phyloP scores from a whole-genome alignment of 2,113 vertebrate species.

The Phasianus colchicus region DNA sequence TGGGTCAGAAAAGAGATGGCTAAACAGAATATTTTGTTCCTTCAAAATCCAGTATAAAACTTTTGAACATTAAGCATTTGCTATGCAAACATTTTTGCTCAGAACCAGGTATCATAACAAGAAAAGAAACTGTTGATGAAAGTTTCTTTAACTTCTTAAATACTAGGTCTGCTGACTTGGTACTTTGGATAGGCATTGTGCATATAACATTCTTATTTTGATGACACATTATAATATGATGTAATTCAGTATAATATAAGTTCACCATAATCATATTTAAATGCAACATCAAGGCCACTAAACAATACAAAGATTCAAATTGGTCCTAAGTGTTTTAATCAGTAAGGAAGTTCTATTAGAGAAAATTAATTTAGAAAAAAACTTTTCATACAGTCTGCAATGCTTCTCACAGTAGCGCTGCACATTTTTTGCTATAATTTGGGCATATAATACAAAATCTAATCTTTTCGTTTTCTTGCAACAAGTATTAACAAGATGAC shows the following conservation, averaged over 20 bases:
- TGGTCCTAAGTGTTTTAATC: background rate
- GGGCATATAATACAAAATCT: fast-evolving
- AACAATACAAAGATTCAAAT: background rate
- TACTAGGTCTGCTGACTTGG: background rate
- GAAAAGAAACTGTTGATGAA: background rate
- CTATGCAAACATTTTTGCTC: background rate
- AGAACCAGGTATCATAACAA: background rate
- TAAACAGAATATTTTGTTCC: background rate
- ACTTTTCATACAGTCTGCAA: background rate
- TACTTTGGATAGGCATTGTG: background rate
- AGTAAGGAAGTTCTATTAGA: background rate
- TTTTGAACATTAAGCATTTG: background rate
- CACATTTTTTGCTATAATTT: too few relatives aligned
- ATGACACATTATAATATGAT: background rate
- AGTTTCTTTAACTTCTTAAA: background rate
- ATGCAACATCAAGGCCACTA: background rate
- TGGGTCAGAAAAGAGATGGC: background rate
- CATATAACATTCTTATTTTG: fast-evolving
- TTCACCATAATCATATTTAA: background rate
- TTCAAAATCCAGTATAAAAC: background rate
- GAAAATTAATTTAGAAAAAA: background rate
- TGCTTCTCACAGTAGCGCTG: background rate
- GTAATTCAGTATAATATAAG: background rate
- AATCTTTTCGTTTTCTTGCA: background rate
- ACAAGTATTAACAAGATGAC: background rate